These are phyloP conservation scores for Psittacara wagleri DNA, from an alignment of 2,113 vertebrate genomes.

Conservation along the genomic window DNA sequence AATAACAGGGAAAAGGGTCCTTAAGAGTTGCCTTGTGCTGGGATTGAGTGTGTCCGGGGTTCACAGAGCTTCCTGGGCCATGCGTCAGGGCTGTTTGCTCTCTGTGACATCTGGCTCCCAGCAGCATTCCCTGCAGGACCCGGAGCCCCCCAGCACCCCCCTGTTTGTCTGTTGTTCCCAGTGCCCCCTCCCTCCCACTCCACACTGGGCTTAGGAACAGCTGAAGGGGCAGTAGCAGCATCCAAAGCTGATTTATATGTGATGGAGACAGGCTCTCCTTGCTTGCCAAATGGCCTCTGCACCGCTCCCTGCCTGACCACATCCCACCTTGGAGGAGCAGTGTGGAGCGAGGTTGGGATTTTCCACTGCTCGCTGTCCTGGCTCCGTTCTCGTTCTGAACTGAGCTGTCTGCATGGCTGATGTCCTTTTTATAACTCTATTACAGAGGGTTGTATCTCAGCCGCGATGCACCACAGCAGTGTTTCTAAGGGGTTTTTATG, in stretches of 20 bases:
- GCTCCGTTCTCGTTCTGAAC: background rate
- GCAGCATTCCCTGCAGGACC: background rate
- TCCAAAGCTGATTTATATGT: background rate
- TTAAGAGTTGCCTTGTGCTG: background rate
- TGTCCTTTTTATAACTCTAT: background rate
- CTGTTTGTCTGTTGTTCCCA: background rate
- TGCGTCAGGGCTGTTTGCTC: background rate
- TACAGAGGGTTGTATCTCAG: background rate
- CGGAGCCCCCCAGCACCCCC: accelerated
- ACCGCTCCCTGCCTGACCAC: background rate
- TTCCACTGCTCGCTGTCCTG: background rate
- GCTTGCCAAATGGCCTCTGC: background rate
- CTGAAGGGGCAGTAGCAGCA: background rate
- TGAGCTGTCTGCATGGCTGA: background rate
- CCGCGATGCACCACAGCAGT: accelerated
- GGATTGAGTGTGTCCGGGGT: background rate
- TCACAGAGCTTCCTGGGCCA: background rate
- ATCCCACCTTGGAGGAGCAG: background rate
- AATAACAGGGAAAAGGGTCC: accelerated
- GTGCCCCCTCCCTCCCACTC: background rate
- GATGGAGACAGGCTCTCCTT: background rate
- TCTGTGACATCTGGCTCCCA: background rate
- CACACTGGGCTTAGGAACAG: background rate
- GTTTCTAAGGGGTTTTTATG: background rate
- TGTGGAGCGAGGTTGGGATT: background rate